These are phyloP conservation scores for Prostheceraeus crozeri DNA, from an alignment of 2,888 invertebrate species.

Conservation along the genomic window DNA sequence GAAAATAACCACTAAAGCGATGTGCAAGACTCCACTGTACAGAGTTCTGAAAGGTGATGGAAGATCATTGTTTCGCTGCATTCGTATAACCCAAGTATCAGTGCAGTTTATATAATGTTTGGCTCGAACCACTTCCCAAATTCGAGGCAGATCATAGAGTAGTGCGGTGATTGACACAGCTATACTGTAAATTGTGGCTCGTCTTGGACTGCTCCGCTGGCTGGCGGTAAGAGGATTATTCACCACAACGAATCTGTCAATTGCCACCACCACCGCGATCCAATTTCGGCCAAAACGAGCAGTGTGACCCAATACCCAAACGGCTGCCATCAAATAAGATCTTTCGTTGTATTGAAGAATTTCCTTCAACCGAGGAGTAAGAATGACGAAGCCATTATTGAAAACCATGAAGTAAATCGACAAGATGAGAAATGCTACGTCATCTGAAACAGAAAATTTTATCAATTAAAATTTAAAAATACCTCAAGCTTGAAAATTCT, in stretches of 20 bases:
- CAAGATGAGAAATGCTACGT: slow-evolving; percentile 26
- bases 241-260: slow-evolving; percentile 32
- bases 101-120: not conserved
- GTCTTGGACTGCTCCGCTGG: slow-evolving; percentile 20
- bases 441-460: slow-evolving; percentile 25
- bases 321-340: not conserved
- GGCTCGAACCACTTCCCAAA: slow-evolving; percentile 26
- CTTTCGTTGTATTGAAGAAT: not conserved
- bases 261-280: slow-evolving; percentile 35
- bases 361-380: not conserved
- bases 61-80: not conserved
- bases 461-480: no score
- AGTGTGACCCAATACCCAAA: slow-evolving; percentile 32
- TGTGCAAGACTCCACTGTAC: slow-evolving; percentile 25
- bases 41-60: slow-evolving; percentile 1
- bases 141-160: slow-evolving; percentile 34
- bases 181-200: slow-evolving; percentile 24
- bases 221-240: slow-evolving; percentile 34
- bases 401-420: slow-evolving; percentile 29
- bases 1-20: slow-evolving; percentile 27
- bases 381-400: slow-evolving; percentile 5
- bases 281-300: slow-evolving; percentile 32
- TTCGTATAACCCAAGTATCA: not conserved
- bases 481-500: no score
- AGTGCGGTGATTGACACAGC: slow-evolving; percentile 13